These are phyloP conservation scores for Gallinago nigripennis DNA, from an alignment of 2,797 vertebrate genomes.

Conservation along the genomic window DNA sequence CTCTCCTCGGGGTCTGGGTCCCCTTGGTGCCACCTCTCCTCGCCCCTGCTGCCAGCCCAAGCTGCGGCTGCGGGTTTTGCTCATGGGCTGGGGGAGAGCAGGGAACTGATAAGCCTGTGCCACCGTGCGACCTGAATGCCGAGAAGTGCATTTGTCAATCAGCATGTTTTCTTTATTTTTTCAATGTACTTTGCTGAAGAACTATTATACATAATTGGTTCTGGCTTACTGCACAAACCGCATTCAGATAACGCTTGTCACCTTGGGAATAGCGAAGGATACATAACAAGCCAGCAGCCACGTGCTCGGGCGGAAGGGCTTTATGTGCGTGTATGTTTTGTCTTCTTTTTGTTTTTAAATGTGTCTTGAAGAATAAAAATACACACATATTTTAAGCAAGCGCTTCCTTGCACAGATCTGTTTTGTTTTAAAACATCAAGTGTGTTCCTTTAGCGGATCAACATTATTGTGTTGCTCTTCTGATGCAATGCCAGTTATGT, in stretches of 20 bases:
- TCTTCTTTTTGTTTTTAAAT: slow-evolving; percentile 5
- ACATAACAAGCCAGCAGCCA: background rate
- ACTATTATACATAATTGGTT: slow-evolving; percentile 36
- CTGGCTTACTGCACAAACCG: slow-evolving; percentile 43
- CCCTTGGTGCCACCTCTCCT: background rate
- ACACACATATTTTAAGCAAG: background rate
- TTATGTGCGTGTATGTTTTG: background rate
- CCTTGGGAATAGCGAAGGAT: slow-evolving; percentile 17
- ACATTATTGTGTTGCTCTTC: background rate
- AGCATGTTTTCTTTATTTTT: background rate
- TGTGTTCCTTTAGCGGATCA: background rate
- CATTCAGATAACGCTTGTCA: background rate
- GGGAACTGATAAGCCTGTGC: background rate
- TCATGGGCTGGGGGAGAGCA: background rate
- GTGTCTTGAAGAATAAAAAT: background rate
- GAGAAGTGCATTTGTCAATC: background rate
- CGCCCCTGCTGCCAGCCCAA: background rate
- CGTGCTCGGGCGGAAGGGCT: background rate
- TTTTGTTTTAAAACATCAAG: slow-evolving; percentile 17
- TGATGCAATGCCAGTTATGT: slow-evolving; percentile 17
- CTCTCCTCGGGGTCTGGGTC: rapidly evolving
- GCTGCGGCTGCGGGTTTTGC: background rate
- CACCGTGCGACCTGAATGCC: background rate
- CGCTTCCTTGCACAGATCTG: background rate
- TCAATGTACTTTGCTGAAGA: background rate